Percentiles rank a stretch among this genome's conserved stretches.
Evolutionary conservation across 2,888 invertebrate genomes (phyloP).

Genomic region (Macrophya annulata): DNA sequence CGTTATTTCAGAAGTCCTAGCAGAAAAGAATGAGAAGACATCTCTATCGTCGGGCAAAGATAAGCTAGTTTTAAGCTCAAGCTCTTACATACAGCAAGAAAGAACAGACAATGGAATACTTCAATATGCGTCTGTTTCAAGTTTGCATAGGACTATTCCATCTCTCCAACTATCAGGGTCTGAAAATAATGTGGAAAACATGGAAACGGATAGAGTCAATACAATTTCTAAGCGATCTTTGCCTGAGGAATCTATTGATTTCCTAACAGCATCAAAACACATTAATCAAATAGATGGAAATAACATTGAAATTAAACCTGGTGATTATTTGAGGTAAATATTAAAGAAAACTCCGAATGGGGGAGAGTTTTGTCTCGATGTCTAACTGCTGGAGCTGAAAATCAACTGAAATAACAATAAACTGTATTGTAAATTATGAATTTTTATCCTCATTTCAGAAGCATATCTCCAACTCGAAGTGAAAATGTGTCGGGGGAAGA

Average conservation of each 20-base stretch:
- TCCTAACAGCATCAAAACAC: conserved; percentile 73
- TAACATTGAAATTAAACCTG: conserved; percentile 76
- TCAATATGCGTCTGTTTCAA: conserved; percentile 60
- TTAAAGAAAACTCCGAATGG: background rate
- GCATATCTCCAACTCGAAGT: conserved; percentile 71
- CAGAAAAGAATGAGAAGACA: conserved; percentile 75
- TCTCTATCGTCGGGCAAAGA: conserved; percentile 67
- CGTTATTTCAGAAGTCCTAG: conserved; percentile 67
- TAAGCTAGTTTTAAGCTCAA: conserved; percentile 70
- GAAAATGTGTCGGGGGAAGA: conserved; percentile 86
- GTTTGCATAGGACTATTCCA: conserved; percentile 68
- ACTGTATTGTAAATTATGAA: background rate
- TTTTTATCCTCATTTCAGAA: conserved; percentile 60
- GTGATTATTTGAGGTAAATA: conserved; percentile 74
- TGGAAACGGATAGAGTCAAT: conserved; percentile 62
- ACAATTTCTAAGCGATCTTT: conserved; percentile 60
- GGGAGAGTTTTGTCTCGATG: no score
- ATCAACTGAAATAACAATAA: background rate
- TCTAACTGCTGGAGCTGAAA: background rate
- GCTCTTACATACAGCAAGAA: conserved; percentile 68
- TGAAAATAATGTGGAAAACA: conserved; percentile 62
- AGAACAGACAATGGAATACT: conserved; percentile 66
- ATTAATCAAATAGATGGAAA: conserved; percentile 75
- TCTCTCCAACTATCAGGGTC: conserved; percentile 70
- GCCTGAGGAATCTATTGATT: conserved; percentile 68